phyloP scores from a whole-genome alignment of 2,113 vertebrate genomes.

The Himantopus leucocephalus region DNA sequence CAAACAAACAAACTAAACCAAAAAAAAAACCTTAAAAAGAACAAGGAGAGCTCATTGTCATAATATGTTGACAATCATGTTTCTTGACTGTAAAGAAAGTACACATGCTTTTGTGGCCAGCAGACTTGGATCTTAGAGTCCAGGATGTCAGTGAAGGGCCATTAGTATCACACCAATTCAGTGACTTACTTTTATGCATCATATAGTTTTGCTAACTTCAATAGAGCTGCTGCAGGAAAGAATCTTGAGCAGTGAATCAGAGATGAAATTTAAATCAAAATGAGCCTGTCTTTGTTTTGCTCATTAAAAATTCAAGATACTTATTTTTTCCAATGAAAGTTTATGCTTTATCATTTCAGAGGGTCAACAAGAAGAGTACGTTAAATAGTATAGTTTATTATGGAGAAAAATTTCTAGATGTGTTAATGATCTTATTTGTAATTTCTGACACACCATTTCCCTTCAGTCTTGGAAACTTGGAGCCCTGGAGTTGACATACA shows the following conservation, averaged over 20 bases:
- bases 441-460: not conserved
- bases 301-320: not conserved
- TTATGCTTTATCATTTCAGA: not conserved
- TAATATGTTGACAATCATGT: not conserved
- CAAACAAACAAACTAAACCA: too few species aligned
- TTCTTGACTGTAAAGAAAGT: not conserved
- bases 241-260: not conserved
- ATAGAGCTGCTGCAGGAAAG: not conserved
- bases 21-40: not conserved
- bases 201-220: not conserved
- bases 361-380: not conserved
- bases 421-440: not conserved
- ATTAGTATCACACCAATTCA: not conserved
- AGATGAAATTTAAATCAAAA: not conserved
- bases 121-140: not conserved
- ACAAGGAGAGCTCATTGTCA: not conserved
- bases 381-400: not conserved
- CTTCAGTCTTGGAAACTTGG: not conserved
- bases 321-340: not conserved
- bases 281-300: not conserved
- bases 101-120: not conserved
- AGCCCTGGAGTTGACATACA: not conserved
- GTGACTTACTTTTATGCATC: not conserved
- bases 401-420: not conserved
- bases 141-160: not conserved